Percentiles rank a stretch among this genome's conserved stretches.
phyloP scores from a whole-genome alignment of 2,113 vertebrate species.

The Toxotes chatareus region DNA sequence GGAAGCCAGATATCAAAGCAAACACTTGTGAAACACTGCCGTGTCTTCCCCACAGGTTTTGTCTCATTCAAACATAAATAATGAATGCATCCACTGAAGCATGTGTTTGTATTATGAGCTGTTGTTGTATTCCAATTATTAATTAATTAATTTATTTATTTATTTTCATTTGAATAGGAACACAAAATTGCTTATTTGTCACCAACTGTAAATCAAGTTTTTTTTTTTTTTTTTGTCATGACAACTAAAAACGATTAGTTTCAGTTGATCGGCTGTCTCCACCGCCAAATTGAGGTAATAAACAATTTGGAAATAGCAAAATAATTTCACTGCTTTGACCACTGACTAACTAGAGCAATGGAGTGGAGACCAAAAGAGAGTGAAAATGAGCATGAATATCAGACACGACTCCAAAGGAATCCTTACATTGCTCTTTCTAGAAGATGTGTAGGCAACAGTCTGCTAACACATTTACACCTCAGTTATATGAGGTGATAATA shows the following conservation, averaged over 20 bases:
- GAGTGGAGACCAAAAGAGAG: too few relatives aligned
- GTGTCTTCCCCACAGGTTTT: slow-evolving; percentile 16
- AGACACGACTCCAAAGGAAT: too few relatives aligned
- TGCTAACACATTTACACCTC: too few relatives aligned
- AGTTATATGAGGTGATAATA: too few relatives aligned
- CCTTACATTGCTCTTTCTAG: too few relatives aligned
- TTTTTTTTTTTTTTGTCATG: neutral
- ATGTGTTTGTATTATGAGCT: slow-evolving; percentile 17
- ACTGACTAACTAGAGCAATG: too few relatives aligned
- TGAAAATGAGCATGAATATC: too few relatives aligned
- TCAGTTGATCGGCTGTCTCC: neutral
- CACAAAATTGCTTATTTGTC: neutral
- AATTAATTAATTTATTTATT: too few relatives aligned
- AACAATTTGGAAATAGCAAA: too few relatives aligned
- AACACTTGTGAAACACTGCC: neutral
- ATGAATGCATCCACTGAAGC: slow-evolving; percentile 26
- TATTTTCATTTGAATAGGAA: slow-evolving; percentile 8
- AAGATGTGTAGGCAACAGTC: too few relatives aligned
- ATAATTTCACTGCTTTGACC: too few relatives aligned
- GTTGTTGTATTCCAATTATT: slow-evolving; percentile 2
- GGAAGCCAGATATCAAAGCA: slow-evolving; percentile 12
- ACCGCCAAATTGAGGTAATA: too few relatives aligned
- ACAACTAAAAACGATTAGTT: neutral
- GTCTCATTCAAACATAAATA: slow-evolving; percentile 24
- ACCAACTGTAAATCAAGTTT: neutral